Evolutionary conservation across 1,140 invertebrate species (phyloP), one percentile per base, ranked within the genome.

Genomic region (Heterodera schachtii): DNA sequence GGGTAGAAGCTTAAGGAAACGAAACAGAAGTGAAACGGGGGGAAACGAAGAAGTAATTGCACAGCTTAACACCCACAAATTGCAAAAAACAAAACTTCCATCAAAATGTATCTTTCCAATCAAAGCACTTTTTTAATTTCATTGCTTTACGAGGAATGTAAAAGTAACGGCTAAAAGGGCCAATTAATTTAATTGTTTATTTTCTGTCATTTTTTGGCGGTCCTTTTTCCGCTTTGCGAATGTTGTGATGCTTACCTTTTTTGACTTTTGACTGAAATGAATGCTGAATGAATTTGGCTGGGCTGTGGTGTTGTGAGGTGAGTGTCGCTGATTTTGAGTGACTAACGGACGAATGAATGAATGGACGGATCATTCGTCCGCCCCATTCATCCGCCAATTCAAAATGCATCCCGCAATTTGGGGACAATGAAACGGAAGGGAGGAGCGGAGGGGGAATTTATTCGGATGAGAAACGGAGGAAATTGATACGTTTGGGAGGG

Each of bases 401-500:
- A 8, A 52, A 52, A 52, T 52, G 49, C 49, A 52, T 60, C 57
- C 57, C 57, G 57, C 57, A 60, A 60, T 60, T 60, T 60, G 57
- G 16, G 57, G 57, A 60, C 57, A 60, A 60, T 60, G 57, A 13
- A 19, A 19, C 57, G 57, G 4, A 5, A 13, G 49, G 49, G 67
- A 52, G 11, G 49, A 52, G 49, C 49, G 69, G 67, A 8, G 67
- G 41, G 69, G 69, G 69, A 41, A 71, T 43, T 71, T 71, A 71
- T 71, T 71, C 44, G 69, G 69, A 31, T 46, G 69, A 19, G 69
- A 16, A 70, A 71, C 41, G 31, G 57, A 41, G 69, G 69, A 71
- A 71, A 71, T 71, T 71, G 69, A 71, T 71, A 71, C 69, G 69
- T 71, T 71, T 21, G 69, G 44, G 49, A 11, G 49, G 49, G 21